Conservation (phyloP, 2,888 invertebrate genomes). For the Sarcophaga carnaria region DNA sequence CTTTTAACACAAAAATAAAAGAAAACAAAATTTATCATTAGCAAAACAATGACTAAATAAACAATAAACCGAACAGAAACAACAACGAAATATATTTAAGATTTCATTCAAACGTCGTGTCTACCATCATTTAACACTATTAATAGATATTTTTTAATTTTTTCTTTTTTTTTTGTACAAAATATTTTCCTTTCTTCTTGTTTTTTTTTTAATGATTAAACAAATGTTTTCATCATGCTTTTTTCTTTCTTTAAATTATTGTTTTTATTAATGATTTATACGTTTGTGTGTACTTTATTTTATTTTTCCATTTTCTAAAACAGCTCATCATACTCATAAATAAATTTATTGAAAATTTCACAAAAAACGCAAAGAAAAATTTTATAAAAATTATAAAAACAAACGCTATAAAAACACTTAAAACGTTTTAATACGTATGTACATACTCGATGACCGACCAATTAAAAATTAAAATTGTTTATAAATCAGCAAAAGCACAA, state of each 20-base stretch:
- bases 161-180: conserved; percentile 22
- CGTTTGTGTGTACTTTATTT: conserved; percentile 6
- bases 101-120: conserved; percentile 36
- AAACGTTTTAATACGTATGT: neutral
- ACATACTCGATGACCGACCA: neutral
- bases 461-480: neutral
- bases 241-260: conserved; percentile 22
- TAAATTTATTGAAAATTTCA: conserved; percentile 38
- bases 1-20: conserved; percentile 24
- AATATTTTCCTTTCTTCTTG: conserved; percentile 12
- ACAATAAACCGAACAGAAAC: neutral
- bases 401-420: neutral
- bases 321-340: conserved; percentile 14
- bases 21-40: neutral
- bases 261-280: conserved; percentile 31
- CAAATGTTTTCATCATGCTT: conserved; percentile 41
- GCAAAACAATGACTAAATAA: neutral
- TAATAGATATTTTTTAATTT: conserved; percentile 48
- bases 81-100: conserved; percentile 24
- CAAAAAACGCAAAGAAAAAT: conserved; percentile 24
- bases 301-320: conserved; percentile 23
- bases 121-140: conserved; percentile 60
- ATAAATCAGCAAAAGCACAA: neutral
- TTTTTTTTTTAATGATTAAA: conserved; percentile 16
- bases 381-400: conserved; percentile 50